These are phyloP conservation scores for Tipula unca DNA, from an alignment of 2,888 invertebrate species.

Conservation along the genomic window DNA sequence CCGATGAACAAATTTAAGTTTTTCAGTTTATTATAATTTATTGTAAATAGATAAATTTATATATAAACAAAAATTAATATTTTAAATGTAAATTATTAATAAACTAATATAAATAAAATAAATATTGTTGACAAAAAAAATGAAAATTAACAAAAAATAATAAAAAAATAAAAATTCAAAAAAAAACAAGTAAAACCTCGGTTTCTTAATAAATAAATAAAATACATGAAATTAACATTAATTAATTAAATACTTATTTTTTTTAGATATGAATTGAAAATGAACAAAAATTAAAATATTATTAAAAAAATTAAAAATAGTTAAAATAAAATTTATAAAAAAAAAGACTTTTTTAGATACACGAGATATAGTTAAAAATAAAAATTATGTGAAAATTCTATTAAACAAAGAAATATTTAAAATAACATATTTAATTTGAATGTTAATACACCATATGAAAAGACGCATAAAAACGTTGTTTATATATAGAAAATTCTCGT, in stretches of 20 bases:
- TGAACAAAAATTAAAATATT: not conserved
- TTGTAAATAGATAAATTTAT: not conserved
- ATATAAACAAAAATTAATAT: not conserved
- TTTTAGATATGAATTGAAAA: not conserved
- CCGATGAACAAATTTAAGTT: not conserved
- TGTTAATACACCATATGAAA: not conserved
- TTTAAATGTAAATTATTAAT: not conserved
- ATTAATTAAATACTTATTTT: not conserved
- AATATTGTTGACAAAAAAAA: not conserved
- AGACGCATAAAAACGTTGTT: not conserved
- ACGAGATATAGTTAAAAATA: not conserved
- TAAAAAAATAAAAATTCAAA: not conserved
- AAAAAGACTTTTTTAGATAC: not conserved
- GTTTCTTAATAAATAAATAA: not conserved
- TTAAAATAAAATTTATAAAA: not conserved
- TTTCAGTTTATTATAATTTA: not conserved
- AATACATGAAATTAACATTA: not conserved
- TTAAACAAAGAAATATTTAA: not conserved
- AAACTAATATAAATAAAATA: not conserved
- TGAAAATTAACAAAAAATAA: not conserved
- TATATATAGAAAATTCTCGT: not conserved
- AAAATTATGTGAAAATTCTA: not conserved
- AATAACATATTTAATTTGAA: not conserved
- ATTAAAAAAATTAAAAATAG: not conserved
- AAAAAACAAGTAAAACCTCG: conserved; percentile 1